These are phyloP conservation scores for Dunckerocampus dactyliophorus DNA, from an alignment of 2,113 vertebrate species.

Conservation along the genomic window DNA sequence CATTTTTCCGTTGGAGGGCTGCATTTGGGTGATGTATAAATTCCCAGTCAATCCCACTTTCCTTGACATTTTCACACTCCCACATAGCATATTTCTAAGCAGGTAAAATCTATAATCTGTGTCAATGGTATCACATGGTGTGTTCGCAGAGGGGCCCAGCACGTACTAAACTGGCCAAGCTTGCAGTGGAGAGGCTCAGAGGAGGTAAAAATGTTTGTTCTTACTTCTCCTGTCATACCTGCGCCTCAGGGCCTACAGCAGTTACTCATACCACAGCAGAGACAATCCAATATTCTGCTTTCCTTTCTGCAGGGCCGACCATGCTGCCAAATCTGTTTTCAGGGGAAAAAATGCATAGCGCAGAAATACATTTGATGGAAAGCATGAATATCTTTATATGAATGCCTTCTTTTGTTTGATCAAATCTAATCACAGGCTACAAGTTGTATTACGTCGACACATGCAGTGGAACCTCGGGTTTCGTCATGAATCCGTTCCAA, in stretches of 20 bases:
- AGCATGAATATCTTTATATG: neutral
- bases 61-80: conserved; percentile 72
- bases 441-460: too few relatives aligned
- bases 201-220: conserved; percentile 67
- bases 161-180: conserved; percentile 54
- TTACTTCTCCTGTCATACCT: conserved; percentile 61
- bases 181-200: conserved; percentile 58
- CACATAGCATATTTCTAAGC: conserved; percentile 71
- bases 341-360: conserved; percentile 29
- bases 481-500: too few relatives aligned
- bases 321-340: conserved; percentile 30
- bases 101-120: conserved; percentile 77
- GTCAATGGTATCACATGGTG: conserved; percentile 73
- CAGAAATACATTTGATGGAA: conserved; percentile 9
- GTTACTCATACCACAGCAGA: conserved; percentile 53
- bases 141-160: conserved; percentile 54
- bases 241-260: conserved; percentile 52
- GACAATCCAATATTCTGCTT: conserved; percentile 54
- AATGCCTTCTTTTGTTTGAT: neutral
- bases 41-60: conserved; percentile 68
- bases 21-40: conserved; percentile 68
- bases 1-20: conserved; percentile 50
- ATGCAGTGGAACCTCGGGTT: too few relatives aligned
- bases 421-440: neutral
- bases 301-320: conserved; percentile 21